Evolutionary conservation across 2,797 vertebrate species (phyloP).

Genomic region (Champsocephalus gunnari): DNA sequence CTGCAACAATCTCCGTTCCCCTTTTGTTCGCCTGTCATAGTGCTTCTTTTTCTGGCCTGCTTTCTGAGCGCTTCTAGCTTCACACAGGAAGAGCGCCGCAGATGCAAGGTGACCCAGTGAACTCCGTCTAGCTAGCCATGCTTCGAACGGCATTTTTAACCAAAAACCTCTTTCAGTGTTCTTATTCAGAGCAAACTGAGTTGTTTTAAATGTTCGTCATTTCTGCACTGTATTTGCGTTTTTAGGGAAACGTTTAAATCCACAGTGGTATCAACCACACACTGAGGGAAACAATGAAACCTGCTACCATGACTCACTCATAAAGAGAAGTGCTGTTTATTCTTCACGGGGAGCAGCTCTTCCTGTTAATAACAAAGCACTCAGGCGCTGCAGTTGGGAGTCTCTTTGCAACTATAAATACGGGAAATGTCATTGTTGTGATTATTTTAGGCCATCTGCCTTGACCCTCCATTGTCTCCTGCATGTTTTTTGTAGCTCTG

Average conservation of each 20-base stretch:
- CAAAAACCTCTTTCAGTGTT: constrained; percentile 13
- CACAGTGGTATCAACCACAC: constrained; percentile 14
- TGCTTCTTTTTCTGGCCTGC: constrained; percentile 48
- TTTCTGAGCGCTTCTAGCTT: constrained; percentile 29
- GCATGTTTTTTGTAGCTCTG: constrained; percentile 50
- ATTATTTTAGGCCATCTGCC: constrained; percentile 68
- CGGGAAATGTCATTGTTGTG: constrained; percentile 74
- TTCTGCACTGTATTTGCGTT: background rate
- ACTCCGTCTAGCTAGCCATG: constrained; percentile 66
- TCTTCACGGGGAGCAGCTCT: constrained; percentile 54
- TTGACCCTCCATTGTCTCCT: constrained; percentile 75
- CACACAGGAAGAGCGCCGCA: constrained; percentile 77
- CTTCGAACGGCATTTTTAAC: constrained; percentile 55
- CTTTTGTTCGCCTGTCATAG: constrained; percentile 32
- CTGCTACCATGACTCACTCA: constrained; percentile 53
- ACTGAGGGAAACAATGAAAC: constrained; percentile 51
- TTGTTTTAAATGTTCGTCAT: background rate
- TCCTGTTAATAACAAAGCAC: constrained; percentile 74
- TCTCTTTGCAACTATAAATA: constrained; percentile 78
- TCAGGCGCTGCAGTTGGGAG: constrained; percentile 44
- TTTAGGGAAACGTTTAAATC: constrained; percentile 13
- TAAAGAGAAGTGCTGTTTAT: constrained; percentile 63
- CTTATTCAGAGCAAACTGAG: background rate
- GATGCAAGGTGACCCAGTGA: constrained; percentile 80
- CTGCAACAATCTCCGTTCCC: constrained; percentile 34